Evolutionary conservation across 2,888 invertebrate genomes (phyloP), one percentile per base, ranked within the genome.

Genomic region (Tipula unca): DNA sequence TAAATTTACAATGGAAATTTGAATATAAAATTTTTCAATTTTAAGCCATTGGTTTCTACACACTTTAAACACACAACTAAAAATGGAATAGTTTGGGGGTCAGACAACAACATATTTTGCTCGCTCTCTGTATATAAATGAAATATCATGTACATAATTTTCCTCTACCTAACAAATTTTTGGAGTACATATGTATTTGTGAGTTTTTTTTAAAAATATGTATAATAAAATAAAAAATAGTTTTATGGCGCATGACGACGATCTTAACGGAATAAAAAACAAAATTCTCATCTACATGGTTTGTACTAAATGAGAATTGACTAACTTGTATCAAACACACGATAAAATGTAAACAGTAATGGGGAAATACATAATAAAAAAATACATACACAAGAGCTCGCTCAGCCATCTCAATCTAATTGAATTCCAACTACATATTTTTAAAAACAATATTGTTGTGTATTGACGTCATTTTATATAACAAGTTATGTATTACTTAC

Each of bases 241-340:
- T 13, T 69, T 69, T 25, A 69, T 25, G 10, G 69, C 69, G 69
- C 69, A 69, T 69, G 69, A 69, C 69, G 69, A 69, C 25, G 69
- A 69, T 69, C 69, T 69, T 69, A 69, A 69, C 69, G 69, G 69
- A 69, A 69, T 25, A 69, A 69, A 69, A 69, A 69, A 69, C n/a
- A 69, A 69, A 69, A 25, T 25, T 69, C 69, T 69, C 69, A 25
- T 25, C 25, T 69, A 25, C 69, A 25, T 25, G 25, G 8, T 69
- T 69, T 69, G 14, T n/a, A 25, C 25, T 25, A 69, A 48, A 69
- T 25, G 25, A 69, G 69, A 20, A 69, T 25, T 69, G 25, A 25
- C 20, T 10, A 54, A 54, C n/a, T 69, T 69, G 69, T 69, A 48
- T 48, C 48, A 48, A 48, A 17, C 17, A 48, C 6, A 48, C 48